Base-by-base conservation (phyloP, 2,797 vertebrate genomes). In the Cynodonichthys magdalenae region DNA sequence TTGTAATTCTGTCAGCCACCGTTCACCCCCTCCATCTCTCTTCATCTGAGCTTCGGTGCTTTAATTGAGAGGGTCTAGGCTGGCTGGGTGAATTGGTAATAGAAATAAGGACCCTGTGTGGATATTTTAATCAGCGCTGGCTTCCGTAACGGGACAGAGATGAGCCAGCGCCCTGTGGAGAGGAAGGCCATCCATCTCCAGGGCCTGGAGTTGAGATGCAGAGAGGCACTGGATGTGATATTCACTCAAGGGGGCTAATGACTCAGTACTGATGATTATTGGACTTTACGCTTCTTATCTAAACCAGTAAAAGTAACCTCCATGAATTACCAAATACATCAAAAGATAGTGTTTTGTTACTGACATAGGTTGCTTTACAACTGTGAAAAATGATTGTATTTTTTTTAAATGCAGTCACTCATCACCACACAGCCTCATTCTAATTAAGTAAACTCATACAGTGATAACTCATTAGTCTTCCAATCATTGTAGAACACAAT, bases 111-210 rank as follows among this genome's bases (percentile, higher is more conserved):
- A 82, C 70, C 80, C 81, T 63, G 86, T 80, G 88, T 92, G 84
- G 87, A 89, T 91, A 90, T 92, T 93, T 93, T 93, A 92, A 93
- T 94, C 93, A 93, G 88, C 82, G 75, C 52, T 88, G 88, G 89
- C 89, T 92, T 83, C 81, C 91, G 85, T 87, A 81, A 77, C 39
- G 44, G 85, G 80, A 72, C 82, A 86, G 78, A 78, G 77, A 89
- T 85, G 83, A 85, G 77, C 59, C 69, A 63, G 76, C 20, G 53
- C 48, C n/a, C 69, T 61, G 12, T n/a, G 49, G 74, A 84, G 74
- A 56, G 39, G 76, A 3, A 27, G 74, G 69, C 81, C 87, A 89
- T 91, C 85, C 84, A 84, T 91, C 89, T 89, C 71, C 60, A 59
- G 48, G 66, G 87, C 77, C 76, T 77, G 70, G 69, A 74, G 75